Base-by-base conservation (phyloP, 1,140 invertebrate species). In the Cherax quadricarinatus region DNA sequence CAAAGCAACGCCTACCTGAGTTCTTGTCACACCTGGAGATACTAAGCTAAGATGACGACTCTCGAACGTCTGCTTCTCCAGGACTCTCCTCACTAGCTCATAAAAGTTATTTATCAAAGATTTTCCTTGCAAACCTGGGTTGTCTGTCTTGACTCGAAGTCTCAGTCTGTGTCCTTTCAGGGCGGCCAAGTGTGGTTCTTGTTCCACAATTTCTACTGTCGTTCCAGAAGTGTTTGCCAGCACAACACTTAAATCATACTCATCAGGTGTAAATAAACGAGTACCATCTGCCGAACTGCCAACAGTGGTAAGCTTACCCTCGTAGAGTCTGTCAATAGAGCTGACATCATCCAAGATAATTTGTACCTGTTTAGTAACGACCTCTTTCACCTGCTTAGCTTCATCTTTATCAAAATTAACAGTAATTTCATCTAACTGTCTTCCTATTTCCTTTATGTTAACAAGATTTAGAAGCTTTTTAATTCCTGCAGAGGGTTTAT, bases 211-310 rank as follows among this genome's bases (percentile, higher is more conserved):
- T 18, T 62, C 30, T 24, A 85, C 82, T n/a, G 75, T 85, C 9
- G 78, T 73, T 14, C 78, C 82, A 51, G 14, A 14, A 48, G 78
- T 9, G 4, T 62, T 30, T 21, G 51, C 49, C 5, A 89, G 24
- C 12, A 57, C 70, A 12, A 91, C 21, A 70, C 85, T 91, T 6
- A 91, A 53, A 60, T 91, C 89, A 21, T 75, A 91, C 24, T 91
- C 89, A 79, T 85, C 89, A 21, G 89, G 89, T 12, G 66, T n/a
- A 21, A 30, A 85, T 21, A 91, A 82, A 16, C 82, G 41, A 7
- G 82, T 86, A 6, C 48, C 48, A 79, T 91, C 89, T 48, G 51
- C 70, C 18, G 89, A 75, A 41, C 89, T 91, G 0, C 89, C 89
- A 66, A 91, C 57, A 12, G 79, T 9, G 7, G 66, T 78, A 21